Evolutionary conservation across 2,797 vertebrate genomes (phyloP), one percentile per base, ranked within the genome.

Genomic region (Sebastes kiyomatsui): DNA sequence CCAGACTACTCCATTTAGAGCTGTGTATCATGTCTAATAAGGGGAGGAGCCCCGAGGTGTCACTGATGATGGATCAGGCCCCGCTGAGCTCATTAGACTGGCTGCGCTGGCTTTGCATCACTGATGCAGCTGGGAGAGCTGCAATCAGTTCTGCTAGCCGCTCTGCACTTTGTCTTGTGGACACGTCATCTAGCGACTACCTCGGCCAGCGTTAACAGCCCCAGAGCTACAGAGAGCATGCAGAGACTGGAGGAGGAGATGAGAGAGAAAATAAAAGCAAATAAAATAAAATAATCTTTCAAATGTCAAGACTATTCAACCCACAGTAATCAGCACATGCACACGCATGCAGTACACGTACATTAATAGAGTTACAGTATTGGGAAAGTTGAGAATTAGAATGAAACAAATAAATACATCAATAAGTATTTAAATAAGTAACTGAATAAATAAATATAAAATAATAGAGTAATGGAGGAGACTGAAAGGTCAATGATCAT

Each of bases 41-140:
- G 72, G 81, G 89, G 84, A 84, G 81, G 95, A 94, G 94, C 94
- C 92, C 89, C 88, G 90, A 95, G 96, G 94, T 96, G 96, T 96
- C 97, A 95, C 94, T 93, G 93, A 95, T 97, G 97, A 98, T 97
- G 96, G 97, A 97, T 97, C 97, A 95, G 96, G 95, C 95, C 96
- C 96, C 91, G 95, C 96, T 96, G 96, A 97, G 96, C 97, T 97
- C 96, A 97, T 98, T 97, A 98, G 96, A 93, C 94, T 95, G 95
- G 93, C 96, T 94, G 94, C 93, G 92, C 96, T 96, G 95, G 96
- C 96, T 96, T 96, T 96, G 96, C 95, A 96, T 95, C 94, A 92
- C 93, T 91, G 93, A 96, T 94, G 96, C 95, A 78, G 95, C 91
- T 93, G 93, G 93, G 75, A 92, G 95, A 94, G 95, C 66, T 33